Base-by-base conservation (phyloP, 2,113 vertebrate species). In the Phainopepla nitens region DNA sequence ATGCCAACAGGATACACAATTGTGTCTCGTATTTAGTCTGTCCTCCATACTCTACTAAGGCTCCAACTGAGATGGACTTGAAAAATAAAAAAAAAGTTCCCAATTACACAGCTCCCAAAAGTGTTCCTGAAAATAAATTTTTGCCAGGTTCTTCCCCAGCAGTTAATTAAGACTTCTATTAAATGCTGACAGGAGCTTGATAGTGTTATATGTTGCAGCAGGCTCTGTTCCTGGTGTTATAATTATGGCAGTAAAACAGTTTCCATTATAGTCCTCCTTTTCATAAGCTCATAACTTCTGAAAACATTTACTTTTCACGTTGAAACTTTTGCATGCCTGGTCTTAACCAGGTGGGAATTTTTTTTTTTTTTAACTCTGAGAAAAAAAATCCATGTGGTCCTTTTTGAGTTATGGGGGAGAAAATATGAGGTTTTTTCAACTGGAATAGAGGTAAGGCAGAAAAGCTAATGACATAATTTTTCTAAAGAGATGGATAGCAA, bases 141-240 rank as follows among this genome's bases (percentile, higher is more conserved):
- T 78, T 91, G 73, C 86, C 31, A 3, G 58, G 44, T 85, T 91
- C 58, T 12, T 78, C 53, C 72, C 53, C n/a, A 94, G 75, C 73
- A 97, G 62, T 95, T 96, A 96, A 95, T 97, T 96, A 97, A 93
- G 82, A 49, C 60, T 82, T 96, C 91, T 93, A 87, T 95, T 95
- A 96, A 93, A 96, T 45, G 91, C 76, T 95, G 96, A 97, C 94
- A 96, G 92, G 68, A 41, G 1, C 77, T 84, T 94, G 94, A 95
- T 96, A 93, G 93, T 51, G 66, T 97, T 91, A 91, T 87, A 58
- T 81, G 68, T 50, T 92, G 56, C 90, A 93, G 84, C 86, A 93
- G 93, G 88, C 85, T 94, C 89, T 93, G 87, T 89, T 94, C 31
- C 1, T 81, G 83, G 92, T 78, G 92, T 93, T 96, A 89, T 89